Evolutionary conservation across 2,113 vertebrate species (phyloP).

Genomic region (Daubentonia madagascariensis): DNA sequence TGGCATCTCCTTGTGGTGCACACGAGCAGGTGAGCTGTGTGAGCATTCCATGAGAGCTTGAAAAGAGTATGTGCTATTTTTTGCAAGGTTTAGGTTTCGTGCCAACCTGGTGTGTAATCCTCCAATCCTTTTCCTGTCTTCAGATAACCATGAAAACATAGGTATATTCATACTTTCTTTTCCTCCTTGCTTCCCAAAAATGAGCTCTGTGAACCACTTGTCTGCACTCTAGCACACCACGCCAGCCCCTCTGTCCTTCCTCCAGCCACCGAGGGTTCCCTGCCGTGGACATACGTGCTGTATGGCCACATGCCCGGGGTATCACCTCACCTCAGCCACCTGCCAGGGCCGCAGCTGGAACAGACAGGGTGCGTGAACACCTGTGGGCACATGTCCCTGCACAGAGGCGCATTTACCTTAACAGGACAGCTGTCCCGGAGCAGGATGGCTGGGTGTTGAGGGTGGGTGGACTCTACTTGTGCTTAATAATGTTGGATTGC

Average conservation of each 20-base stretch:
- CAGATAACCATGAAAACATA: not conserved
- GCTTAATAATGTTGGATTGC: too few species aligned
- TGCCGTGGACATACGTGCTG: not conserved
- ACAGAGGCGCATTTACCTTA: not conserved
- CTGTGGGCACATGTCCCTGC: accelerated
- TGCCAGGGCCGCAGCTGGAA: not conserved
- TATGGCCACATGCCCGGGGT: not conserved
- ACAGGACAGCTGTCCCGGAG: not conserved
- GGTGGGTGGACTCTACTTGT: accelerated
- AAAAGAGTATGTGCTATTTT: accelerated
- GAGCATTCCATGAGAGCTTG: too few species aligned
- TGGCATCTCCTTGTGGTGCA: accelerated
- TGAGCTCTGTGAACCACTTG: not conserved
- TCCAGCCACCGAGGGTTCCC: not conserved
- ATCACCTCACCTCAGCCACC: not conserved
- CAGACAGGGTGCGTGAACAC: accelerated
- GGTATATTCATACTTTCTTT: accelerated
- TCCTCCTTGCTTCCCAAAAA: not conserved
- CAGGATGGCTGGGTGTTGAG: not conserved
- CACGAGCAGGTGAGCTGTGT: too few species aligned
- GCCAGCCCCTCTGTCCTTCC: not conserved
- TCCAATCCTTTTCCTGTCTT: not conserved
- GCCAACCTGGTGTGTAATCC: not conserved
- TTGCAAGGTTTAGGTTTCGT: not conserved
- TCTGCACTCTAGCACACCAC: not conserved